Evolutionary conservation across 2,113 vertebrate genomes (phyloP).

Genomic region (Ardeotis arabs): DNA sequence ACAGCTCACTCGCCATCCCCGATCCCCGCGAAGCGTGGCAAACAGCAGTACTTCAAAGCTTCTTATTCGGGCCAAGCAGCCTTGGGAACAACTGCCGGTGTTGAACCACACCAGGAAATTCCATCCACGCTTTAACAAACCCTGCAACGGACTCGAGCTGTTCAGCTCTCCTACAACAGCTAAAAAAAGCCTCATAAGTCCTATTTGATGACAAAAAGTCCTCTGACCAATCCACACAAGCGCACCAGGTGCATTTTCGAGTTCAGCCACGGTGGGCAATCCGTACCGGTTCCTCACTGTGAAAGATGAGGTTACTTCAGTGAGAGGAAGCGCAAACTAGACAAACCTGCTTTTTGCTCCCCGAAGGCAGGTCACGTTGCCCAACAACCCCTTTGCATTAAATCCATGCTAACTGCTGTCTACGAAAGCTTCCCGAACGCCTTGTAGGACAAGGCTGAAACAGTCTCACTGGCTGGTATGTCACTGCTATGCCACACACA

Average conservation of each 20-base stretch:
- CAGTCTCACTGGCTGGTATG: rapidly evolving
- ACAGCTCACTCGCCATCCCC: neutral
- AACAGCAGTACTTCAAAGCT: neutral
- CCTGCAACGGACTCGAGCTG: neutral
- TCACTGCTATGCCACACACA: rapidly evolving
- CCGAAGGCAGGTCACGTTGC: neutral
- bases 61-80: neutral
- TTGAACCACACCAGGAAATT: neutral
- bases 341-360: neutral
- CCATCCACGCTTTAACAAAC: neutral
- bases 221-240: neutral
- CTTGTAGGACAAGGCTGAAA: neutral
- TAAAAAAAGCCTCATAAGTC: neutral
- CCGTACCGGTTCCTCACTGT: too few relatives aligned
- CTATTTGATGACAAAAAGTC: neutral
- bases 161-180: neutral
- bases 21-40: rapidly evolving
- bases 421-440: neutral
- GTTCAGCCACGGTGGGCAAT: neutral
- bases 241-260: neutral
- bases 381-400: neutral
- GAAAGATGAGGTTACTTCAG: neutral
- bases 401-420: neutral
- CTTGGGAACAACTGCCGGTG: neutral
- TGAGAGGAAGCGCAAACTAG: rapidly evolving